Evolutionary conservation across 1,140 invertebrate genomes (phyloP).

Genomic region (Cyclina sinensis): DNA sequence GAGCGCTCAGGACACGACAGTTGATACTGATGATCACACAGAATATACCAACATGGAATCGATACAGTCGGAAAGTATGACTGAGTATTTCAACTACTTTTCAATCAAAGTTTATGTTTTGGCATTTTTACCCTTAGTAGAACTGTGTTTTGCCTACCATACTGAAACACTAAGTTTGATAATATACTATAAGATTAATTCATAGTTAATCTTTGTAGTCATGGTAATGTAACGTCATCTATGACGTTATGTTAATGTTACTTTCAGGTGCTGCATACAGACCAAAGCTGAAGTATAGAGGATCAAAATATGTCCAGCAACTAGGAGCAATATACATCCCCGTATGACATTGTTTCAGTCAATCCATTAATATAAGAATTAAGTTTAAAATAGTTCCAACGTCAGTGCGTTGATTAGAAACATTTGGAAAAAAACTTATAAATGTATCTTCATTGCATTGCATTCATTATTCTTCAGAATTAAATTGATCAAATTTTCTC

Average conservation of each 20-base stretch:
- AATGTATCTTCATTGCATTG: neutral
- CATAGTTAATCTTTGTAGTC: neutral
- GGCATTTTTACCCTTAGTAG: neutral
- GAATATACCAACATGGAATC: neutral
- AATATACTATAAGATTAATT: neutral
- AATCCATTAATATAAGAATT: no score
- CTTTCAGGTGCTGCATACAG: conserved; percentile 12
- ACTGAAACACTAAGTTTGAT: neutral
- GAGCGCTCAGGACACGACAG: neutral
- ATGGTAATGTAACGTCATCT: neutral
- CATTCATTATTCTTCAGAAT: neutral
- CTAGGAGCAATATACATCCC: neutral
- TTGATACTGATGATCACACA: neutral
- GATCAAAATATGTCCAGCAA: neutral
- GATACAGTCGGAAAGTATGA: neutral
- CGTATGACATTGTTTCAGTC: no score
- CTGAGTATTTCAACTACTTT: no score
- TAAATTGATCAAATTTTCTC: neutral
- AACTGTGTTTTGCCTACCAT: neutral
- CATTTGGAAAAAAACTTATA: neutral
- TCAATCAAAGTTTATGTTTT: neutral
- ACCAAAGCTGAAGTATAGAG: neutral
- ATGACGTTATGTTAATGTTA: neutral
- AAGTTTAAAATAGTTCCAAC: neutral
- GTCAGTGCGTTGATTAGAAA: neutral